phyloP scores from a whole-genome alignment of 2,113 vertebrate genomes.

The Caranx ignobilis region DNA sequence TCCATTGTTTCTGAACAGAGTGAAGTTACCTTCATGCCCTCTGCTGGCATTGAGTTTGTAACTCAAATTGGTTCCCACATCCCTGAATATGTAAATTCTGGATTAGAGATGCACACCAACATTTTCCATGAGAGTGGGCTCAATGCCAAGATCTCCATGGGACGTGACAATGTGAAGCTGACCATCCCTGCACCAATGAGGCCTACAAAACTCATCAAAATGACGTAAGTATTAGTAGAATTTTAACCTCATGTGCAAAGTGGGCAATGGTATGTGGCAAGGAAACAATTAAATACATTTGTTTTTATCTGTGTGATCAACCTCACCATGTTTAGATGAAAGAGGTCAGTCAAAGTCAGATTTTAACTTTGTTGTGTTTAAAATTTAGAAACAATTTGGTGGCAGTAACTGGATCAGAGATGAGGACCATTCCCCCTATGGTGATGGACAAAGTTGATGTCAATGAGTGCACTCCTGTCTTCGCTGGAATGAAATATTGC shows the following conservation, averaged over 20 bases:
- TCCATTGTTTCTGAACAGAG: slow-evolving; percentile 69
- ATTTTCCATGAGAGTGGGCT: slow-evolving; percentile 91
- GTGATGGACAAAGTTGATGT: slow-evolving; percentile 76
- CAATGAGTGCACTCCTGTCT: slow-evolving; percentile 83
- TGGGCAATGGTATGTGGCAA: not conserved
- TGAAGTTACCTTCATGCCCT: slow-evolving; percentile 89
- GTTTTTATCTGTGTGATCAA: not conserved
- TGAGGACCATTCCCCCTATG: slow-evolving; percentile 82
- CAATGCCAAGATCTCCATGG: slow-evolving; percentile 81
- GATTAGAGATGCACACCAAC: slow-evolving; percentile 90
- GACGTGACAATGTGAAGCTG: slow-evolving; percentile 84
- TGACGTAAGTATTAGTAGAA: slow-evolving; percentile 82
- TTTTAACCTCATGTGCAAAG: not conserved
- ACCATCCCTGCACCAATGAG: slow-evolving; percentile 85
- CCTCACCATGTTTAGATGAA: not conserved
- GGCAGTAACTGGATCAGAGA: slow-evolving; percentile 85
- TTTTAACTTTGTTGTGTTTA: not conserved
- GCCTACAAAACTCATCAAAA: slow-evolving; percentile 87
- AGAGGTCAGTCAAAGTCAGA: not conserved
- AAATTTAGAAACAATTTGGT: slow-evolving; percentile 86
- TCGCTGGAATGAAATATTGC: slow-evolving; percentile 89
- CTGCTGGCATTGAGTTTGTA: slow-evolving; percentile 89
- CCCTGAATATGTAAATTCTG: slow-evolving; percentile 88
- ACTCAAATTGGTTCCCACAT: slow-evolving; percentile 87
- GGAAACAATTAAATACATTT: not conserved